Percentiles rank a stretch among this genome's conserved stretches.
phyloP scores from a whole-genome alignment of 1,140 invertebrate species.

The Melanaphis sacchari region DNA sequence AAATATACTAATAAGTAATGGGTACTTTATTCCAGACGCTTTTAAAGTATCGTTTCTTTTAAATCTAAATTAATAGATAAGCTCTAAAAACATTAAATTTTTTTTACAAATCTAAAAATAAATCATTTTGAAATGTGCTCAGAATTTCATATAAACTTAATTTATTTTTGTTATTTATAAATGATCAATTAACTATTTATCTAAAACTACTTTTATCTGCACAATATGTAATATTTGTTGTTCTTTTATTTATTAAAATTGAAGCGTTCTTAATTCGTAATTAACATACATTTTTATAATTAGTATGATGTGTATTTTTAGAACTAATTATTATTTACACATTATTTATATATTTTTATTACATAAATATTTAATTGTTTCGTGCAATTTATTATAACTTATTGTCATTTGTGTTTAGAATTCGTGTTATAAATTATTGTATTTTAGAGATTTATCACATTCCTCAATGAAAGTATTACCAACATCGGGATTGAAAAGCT shows the following conservation, averaged over 20 bases:
- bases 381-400: not conserved
- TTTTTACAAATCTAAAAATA: not conserved
- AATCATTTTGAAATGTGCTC: not conserved
- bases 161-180: not conserved
- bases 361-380: not conserved
- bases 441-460: constrained; percentile 73
- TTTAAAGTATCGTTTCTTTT: not conserved
- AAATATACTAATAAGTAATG: too few species aligned
- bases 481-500: constrained; percentile 73
- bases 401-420: not conserved
- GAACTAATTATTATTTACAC: not conserved
- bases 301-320: not conserved
- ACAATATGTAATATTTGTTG: not conserved
- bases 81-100: not conserved
- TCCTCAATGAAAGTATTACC: constrained; percentile 78
- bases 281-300: not conserved
- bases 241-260: not conserved
- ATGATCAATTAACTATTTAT: not conserved
- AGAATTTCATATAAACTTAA: not conserved
- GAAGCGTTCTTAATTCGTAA: not conserved
- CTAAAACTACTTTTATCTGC: not conserved
- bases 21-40: too few species aligned
- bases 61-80: not conserved
- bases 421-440: constrained; percentile 42
- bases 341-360: not conserved